A percentile compares a stretch with the other conserved stretches of the same genome.
Conservation (phyloP, 2,113 vertebrate genomes). For the Equus quagga region DNA sequence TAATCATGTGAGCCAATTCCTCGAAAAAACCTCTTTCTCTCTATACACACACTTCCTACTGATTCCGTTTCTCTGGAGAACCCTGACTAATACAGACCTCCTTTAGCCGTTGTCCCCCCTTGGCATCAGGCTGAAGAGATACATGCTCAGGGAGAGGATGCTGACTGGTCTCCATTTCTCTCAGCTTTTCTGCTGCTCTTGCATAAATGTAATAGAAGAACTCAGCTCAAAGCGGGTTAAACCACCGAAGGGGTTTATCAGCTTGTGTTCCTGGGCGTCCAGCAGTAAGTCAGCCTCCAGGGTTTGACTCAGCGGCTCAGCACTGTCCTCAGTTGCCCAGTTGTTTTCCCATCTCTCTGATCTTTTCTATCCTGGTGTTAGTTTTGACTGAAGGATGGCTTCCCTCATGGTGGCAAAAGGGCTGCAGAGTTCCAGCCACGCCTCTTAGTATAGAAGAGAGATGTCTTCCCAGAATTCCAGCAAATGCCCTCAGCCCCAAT, state of each 20-base stretch:
- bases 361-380: neutral
- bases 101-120: neutral
- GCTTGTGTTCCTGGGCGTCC: fast-evolving
- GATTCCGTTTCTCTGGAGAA: neutral
- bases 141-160: neutral
- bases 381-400: neutral
- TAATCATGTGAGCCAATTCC: neutral
- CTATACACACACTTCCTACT: fast-evolving
- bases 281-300: neutral
- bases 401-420: neutral
- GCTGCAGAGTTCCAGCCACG: neutral
- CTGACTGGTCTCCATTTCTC: neutral
- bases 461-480: neutral
- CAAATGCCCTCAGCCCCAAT: neutral
- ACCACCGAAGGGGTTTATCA: fast-evolving
- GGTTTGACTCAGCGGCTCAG: neutral
- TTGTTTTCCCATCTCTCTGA: neutral
- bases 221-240: neutral
- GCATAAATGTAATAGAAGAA: neutral
- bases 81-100: fast-evolving
- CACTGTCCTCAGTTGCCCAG: neutral
- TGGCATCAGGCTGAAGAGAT: neutral
- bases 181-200: neutral
- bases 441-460: neutral
- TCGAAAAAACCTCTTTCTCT: neutral